Conservation (phyloP, 1,140 invertebrate species). For the Acromyrmex echinatior region DNA sequence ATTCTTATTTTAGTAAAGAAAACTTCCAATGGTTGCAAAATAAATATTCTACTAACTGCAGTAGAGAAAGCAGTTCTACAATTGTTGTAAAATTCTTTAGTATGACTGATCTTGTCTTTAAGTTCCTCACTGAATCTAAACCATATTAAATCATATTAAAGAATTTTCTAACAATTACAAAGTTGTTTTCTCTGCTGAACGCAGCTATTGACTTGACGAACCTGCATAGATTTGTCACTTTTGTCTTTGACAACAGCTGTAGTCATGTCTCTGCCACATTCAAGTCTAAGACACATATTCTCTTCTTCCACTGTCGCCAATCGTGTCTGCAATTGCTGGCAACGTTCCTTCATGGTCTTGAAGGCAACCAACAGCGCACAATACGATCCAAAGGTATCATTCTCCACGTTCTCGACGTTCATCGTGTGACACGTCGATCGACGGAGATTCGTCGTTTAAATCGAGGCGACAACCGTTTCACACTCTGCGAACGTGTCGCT, state of each 20-base stretch:
- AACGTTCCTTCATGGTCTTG: constrained; percentile 93
- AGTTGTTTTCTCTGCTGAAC: too few relatives aligned
- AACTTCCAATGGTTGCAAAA: too few relatives aligned
- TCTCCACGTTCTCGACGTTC: constrained; percentile 59
- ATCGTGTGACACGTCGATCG: not conserved
- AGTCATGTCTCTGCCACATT: constrained; percentile 83
- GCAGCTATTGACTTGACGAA: constrained; percentile 34
- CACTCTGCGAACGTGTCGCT: not conserved
- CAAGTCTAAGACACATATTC: constrained; percentile 89
- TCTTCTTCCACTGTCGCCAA: constrained; percentile 91
- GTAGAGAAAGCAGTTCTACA: too few relatives aligned
- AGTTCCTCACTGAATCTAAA: too few relatives aligned
- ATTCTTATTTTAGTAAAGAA: too few relatives aligned
- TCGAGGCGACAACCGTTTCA: not conserved
- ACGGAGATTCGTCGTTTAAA: not conserved
- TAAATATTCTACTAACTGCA: too few relatives aligned
- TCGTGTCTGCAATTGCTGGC: constrained; percentile 90
- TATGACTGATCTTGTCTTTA: too few relatives aligned
- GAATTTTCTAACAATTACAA: too few relatives aligned
- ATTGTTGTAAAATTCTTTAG: too few relatives aligned
- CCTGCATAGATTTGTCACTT: constrained; percentile 71
- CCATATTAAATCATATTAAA: too few relatives aligned
- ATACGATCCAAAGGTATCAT: constrained; percentile 81
- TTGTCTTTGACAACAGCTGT: constrained; percentile 60
- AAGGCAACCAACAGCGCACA: constrained; percentile 91